These are phyloP conservation scores for Fundulus diaphanus DNA, from an alignment of 2,797 vertebrate genomes.

Conservation along the genomic window DNA sequence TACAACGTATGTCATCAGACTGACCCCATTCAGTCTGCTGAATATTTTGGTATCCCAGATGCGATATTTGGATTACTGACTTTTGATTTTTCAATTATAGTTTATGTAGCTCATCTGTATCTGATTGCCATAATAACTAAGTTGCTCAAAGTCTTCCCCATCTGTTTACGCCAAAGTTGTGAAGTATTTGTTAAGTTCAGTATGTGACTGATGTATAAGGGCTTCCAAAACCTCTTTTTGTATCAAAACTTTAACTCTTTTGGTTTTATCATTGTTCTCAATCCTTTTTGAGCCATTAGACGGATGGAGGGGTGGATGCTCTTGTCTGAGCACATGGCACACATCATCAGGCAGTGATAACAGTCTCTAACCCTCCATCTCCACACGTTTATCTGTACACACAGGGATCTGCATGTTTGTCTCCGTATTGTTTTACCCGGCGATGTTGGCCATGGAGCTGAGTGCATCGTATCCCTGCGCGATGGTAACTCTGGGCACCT, in stretches of 20 bases:
- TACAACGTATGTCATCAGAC: neutral
- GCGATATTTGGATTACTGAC: too few species aligned
- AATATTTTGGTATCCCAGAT: neutral
- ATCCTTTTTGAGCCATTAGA: too few species aligned
- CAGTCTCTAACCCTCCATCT: neutral
- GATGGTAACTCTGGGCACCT: constrained; percentile 85
- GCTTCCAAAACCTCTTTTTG: too few species aligned
- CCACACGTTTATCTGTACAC: neutral
- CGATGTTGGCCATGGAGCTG: constrained; percentile 85
- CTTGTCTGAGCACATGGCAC: neutral
- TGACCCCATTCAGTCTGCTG: neutral
- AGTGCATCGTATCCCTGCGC: constrained; percentile 84
- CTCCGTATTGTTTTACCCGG: constrained; percentile 65
- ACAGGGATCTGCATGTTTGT: neutral
- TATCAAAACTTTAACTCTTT: too few species aligned
- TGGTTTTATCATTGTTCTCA: too few species aligned
- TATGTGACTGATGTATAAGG: too few species aligned
- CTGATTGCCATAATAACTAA: too few species aligned
- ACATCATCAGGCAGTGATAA: neutral
- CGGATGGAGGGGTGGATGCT: neutral
- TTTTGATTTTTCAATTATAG: too few species aligned
- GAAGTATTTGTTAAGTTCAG: too few species aligned
- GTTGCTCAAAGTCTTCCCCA: too few species aligned
- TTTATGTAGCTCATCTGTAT: too few species aligned
- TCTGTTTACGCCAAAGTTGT: too few species aligned